Percentiles rank a stretch among this genome's conserved stretches.
Conservation (phyloP, 2,797 vertebrate genomes). For the Phataginus tricuspis region DNA sequence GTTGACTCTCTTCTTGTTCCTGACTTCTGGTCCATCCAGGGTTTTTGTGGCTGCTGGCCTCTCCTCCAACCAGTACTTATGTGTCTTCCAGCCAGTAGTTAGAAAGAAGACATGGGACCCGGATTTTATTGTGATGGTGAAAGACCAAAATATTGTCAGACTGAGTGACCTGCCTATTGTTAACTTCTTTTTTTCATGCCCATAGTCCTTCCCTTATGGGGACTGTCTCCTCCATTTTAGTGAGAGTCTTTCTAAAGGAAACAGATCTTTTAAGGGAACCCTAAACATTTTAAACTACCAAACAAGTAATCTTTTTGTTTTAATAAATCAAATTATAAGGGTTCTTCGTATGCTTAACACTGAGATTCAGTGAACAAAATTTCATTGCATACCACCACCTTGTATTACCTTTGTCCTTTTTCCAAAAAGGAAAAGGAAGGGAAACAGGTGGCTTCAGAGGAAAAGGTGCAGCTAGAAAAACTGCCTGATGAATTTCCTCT, state of each 20-base stretch:
- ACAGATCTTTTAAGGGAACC: not conserved
- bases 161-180: not conserved
- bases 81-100: not conserved
- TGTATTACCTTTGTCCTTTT: not conserved
- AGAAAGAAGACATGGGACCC: not conserved
- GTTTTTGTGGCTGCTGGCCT: not conserved
- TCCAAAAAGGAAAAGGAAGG: not conserved
- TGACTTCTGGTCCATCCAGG: not conserved
- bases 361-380: conserved; percentile 1
- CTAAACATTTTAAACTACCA: not conserved
- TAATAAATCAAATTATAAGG: not conserved
- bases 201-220: not conserved
- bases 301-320: not conserved
- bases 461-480: not conserved
- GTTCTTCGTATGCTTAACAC: not conserved
- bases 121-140: not conserved
- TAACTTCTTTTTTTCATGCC: not conserved
- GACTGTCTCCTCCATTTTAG: not conserved
- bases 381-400: not conserved
- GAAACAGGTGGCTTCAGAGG: not conserved
- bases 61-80: not conserved
- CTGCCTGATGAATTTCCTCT: not conserved
- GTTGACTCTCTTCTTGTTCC: not conserved
- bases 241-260: not conserved
- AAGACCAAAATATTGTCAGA: not conserved